phyloP scores from a whole-genome alignment of 2,797 vertebrate species.

The Jordanella pulchra region DNA sequence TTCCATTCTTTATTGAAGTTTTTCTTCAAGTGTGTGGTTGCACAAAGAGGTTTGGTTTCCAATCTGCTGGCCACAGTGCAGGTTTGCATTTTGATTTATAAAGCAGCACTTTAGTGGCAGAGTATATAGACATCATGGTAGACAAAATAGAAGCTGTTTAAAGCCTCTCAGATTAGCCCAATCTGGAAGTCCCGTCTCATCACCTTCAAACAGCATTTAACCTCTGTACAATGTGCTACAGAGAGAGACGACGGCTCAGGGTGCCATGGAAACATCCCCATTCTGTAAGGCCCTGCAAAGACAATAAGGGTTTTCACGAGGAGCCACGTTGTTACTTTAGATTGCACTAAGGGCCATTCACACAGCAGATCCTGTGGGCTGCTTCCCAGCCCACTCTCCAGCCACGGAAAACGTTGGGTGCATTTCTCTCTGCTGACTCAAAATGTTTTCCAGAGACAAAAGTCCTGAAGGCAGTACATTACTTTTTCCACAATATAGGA shows the following conservation, averaged over 20 bases:
- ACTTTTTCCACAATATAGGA: conserved; percentile 61
- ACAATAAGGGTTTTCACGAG: conserved; percentile 74
- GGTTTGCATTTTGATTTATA: conserved; percentile 41
- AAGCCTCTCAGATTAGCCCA: neutral
- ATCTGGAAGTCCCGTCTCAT: conserved; percentile 20
- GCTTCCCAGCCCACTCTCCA: conserved; percentile 43
- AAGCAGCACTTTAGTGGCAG: conserved; percentile 35
- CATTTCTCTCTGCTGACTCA: conserved; percentile 66
- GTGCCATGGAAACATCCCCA: conserved; percentile 54
- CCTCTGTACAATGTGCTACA: conserved; percentile 42
- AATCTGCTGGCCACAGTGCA: conserved; percentile 36
- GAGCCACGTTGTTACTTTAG: conserved; percentile 58
- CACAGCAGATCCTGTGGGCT: conserved; percentile 48
- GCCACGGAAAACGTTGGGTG: conserved; percentile 47
- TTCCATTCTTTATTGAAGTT: conserved; percentile 6
- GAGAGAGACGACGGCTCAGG: conserved; percentile 37
- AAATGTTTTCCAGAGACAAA: conserved; percentile 65
- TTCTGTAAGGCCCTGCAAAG: conserved; percentile 61
- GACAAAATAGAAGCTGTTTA: conserved; percentile 7
- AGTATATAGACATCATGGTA: conserved; percentile 24
- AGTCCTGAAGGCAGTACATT: conserved; percentile 62
- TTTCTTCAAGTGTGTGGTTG: conserved; percentile 8
- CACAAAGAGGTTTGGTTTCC: conserved; percentile 35
- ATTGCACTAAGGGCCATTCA: conserved; percentile 54
- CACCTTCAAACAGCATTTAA: conserved; percentile 40